A percentile compares a stretch with the other conserved stretches of the same genome.
These are phyloP conservation scores for Aegithalos caudatus DNA, from an alignment of 2,113 vertebrate genomes.

Conservation along the genomic window DNA sequence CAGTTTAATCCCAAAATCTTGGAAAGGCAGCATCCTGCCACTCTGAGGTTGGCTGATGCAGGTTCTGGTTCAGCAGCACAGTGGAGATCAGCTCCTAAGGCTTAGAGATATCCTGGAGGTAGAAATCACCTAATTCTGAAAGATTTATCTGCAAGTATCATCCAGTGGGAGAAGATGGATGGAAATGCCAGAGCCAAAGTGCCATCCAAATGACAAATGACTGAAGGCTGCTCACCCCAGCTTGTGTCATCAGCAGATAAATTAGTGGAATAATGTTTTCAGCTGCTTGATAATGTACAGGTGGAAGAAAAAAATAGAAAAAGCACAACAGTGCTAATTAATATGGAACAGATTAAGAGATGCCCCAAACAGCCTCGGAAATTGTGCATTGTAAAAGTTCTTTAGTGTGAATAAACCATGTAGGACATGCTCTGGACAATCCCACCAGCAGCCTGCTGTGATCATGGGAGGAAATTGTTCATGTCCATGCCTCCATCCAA, in stretches of 20 bases:
- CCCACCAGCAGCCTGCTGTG: neutral
- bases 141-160: neutral
- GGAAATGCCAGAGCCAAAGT: neutral
- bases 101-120: neutral
- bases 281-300: neutral
- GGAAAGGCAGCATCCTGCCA: neutral
- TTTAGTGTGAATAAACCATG: neutral
- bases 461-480: neutral
- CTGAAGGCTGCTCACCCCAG: neutral
- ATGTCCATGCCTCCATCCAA: neutral
- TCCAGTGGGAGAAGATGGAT: neutral
- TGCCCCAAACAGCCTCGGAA: neutral
- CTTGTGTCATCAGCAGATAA: neutral
- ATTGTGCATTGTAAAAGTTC: neutral
- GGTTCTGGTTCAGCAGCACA: neutral
- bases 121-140: neutral
- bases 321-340: neutral
- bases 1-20: neutral
- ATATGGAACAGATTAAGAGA: neutral
- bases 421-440: neutral
- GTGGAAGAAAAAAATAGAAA: neutral
- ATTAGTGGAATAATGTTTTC: constrained; percentile 13
- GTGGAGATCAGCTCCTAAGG: neutral
- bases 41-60: neutral
- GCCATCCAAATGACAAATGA: neutral